Conservation (phyloP, 2,888 invertebrate genomes). For the Perizoma affinitatum region DNA sequence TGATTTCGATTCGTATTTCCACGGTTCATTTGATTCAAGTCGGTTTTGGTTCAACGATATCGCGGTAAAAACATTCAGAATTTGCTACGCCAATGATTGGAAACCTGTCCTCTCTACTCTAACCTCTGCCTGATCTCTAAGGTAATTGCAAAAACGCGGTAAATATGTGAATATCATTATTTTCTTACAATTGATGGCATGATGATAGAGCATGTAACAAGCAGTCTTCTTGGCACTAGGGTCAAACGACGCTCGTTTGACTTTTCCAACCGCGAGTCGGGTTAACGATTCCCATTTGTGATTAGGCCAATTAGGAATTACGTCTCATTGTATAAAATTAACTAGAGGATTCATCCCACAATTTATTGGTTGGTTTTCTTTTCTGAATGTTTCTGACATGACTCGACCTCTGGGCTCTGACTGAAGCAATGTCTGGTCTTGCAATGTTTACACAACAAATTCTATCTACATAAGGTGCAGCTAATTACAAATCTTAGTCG, state of each 20-base stretch:
- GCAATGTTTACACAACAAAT: constrained; percentile 40
- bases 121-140: constrained; percentile 32
- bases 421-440: constrained; percentile 23
- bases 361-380: constrained; percentile 27
- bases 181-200: constrained; percentile 36
- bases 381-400: constrained; percentile 35
- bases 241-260: constrained; percentile 44
- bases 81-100: constrained; percentile 29
- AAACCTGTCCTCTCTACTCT: constrained; percentile 30
- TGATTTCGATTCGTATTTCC: constrained; percentile 21
- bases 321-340: constrained; percentile 39
- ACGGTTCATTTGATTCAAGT: constrained; percentile 25
- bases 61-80: constrained; percentile 29
- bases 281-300: constrained; percentile 47
- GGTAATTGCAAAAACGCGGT: constrained; percentile 30
- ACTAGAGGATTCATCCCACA: constrained; percentile 26
- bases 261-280: constrained; percentile 43
- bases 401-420: constrained; percentile 32
- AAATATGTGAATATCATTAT: constrained; percentile 35
- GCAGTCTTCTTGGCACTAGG: constrained; percentile 39
- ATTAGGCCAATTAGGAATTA: constrained; percentile 47
- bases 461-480: constrained; percentile 35
- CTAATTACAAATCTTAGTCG: constrained; percentile 39
- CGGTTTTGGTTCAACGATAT: constrained; percentile 30
- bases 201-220: constrained; percentile 38